A percentile compares a stretch with the other conserved stretches of the same genome.
These are phyloP conservation scores for Archilochus colubris DNA, from an alignment of 2,113 vertebrate species.

Conservation along the genomic window DNA sequence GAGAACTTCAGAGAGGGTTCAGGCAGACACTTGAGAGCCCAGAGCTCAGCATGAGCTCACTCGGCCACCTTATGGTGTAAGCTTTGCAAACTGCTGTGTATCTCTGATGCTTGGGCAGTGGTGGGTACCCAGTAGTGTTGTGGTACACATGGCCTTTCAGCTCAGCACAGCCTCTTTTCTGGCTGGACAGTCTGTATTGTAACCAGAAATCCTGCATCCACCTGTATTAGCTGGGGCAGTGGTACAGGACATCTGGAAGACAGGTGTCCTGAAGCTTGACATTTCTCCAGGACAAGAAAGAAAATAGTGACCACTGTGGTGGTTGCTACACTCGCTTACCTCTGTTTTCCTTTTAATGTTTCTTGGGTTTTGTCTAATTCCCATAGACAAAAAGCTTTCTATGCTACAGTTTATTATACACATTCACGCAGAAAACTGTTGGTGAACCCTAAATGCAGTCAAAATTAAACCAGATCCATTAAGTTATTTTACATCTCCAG, in stretches of 20 bases:
- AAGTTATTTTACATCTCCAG: not conserved
- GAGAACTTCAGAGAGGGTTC: not conserved
- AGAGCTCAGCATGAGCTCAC: not conserved
- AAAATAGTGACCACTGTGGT: not conserved
- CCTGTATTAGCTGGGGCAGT: not conserved
- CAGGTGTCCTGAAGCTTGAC: not conserved
- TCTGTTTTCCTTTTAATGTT: not conserved
- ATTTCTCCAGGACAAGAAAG: not conserved
- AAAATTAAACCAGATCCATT: not conserved
- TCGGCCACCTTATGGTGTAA: not conserved
- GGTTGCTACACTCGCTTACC: not conserved
- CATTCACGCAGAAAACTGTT: not conserved
- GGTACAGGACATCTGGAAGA: not conserved
- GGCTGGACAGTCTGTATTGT: too few species aligned
- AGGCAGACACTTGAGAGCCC: too few species aligned
- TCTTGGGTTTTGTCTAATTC: not conserved
- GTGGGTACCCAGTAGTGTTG: not conserved
- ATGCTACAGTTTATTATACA: not conserved
- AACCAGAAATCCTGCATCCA: not conserved
- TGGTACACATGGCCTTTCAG: not conserved
- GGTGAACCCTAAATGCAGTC: not conserved
- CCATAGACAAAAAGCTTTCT: not conserved
- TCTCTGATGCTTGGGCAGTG: too few species aligned
- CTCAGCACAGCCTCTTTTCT: not conserved
- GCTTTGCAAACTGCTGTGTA: not conserved